Base-by-base conservation (phyloP, 2,113 vertebrate species). In the Rhinolophus ferrumequinum region DNA sequence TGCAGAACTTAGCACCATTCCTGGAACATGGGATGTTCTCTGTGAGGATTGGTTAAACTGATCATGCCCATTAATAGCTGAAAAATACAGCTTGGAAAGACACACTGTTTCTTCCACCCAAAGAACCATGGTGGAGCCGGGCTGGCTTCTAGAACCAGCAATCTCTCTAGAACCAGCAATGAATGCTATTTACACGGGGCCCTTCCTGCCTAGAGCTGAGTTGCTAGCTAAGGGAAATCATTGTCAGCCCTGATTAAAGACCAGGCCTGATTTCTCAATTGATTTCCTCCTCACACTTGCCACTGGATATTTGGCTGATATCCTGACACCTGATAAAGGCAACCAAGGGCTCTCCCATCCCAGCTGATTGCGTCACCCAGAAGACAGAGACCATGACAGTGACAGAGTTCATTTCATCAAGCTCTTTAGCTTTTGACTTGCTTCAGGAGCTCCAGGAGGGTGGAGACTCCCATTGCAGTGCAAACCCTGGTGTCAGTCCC, bases 211-310 rank as follows among this genome's bases (percentile, higher is more conserved):
- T 69, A 44, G 80, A 93, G 35, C 94, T 94, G 73, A 81, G 66
- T 66, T 88, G 72, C 76, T 19, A 85, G n/a, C 47, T 84, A 44
- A 95, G 56, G 67, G 88, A 87, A 95, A 86, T 94, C 88, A 93
- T 72, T 82, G 50, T 88, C 76, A 85, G 22, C 26, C 28, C 69
- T 93, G 72, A 89, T 41, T 54, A 91, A 93, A 93, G 35, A 62
- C n/a, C 91, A 92, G n/a, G 19, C 79, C 64, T 87, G 64, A 56
- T 81, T 93, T 81, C 66, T 88, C 54, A 83, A 75, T 35, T 64
- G 76, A 89, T 82, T 77, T 85, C 86, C 54, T 88, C 66, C 76
- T 95, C 28, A 64, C 19, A 72, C 50, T 75, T 21, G 82, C 64
- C 88, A 28, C 66, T 83, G 67, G 13, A 2, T 38, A 35, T 73